These are phyloP conservation scores for Mesitornis unicolor DNA, from an alignment of 2,113 vertebrate species.

Conservation along the genomic window DNA sequence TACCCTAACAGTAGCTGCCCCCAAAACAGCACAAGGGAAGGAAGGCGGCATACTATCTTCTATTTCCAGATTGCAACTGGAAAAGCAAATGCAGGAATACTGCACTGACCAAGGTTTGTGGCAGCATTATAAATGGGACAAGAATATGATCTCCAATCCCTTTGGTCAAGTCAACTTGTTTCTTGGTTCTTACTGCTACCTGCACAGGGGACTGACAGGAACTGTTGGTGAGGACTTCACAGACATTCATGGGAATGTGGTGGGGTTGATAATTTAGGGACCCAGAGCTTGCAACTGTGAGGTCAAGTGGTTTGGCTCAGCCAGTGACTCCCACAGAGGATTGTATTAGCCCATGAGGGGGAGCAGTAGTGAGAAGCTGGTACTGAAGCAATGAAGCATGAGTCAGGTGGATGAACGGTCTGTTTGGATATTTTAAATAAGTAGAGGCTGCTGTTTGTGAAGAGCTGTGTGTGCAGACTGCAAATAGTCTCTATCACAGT, in stretches of 20 bases:
- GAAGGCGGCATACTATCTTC: not conserved
- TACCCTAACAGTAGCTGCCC: not conserved
- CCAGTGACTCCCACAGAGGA: not conserved
- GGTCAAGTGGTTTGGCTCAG: not conserved
- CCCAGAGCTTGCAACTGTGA: not conserved
- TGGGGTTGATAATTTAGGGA: not conserved
- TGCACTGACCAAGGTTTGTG: not conserved
- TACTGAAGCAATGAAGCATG: not conserved
- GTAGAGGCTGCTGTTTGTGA: not conserved
- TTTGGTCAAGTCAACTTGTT: not conserved
- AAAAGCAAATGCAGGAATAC: not conserved
- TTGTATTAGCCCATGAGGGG: rapidly evolving
- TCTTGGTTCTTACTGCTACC: not conserved
- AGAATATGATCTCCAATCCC: not conserved
- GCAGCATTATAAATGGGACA: not conserved
- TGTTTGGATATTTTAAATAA: not conserved
- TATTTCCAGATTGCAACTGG: not conserved
- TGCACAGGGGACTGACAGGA: not conserved
- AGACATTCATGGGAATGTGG: not conserved
- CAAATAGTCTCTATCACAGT: conserved; percentile 9
- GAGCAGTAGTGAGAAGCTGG: not conserved
- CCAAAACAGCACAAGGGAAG: not conserved
- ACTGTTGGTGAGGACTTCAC: not conserved
- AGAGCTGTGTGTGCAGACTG: not conserved
- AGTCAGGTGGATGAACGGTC: not conserved